Base-by-base conservation (phyloP, 2,113 vertebrate genomes). In the Regulus satrapa region DNA sequence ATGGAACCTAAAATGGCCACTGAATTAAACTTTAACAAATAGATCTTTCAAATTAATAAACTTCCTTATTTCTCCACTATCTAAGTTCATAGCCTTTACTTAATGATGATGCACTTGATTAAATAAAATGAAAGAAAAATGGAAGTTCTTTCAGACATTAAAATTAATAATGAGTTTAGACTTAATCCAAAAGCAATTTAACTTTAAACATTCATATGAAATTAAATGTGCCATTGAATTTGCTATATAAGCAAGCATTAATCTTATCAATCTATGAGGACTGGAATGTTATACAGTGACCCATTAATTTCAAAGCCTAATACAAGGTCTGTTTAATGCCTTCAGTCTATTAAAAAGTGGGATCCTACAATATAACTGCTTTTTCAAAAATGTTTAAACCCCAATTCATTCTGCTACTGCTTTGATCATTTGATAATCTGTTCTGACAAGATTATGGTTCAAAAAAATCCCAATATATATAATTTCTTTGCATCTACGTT, bases 211-310 rank as follows among this genome's bases (percentile, higher is more conserved):
- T 98, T 98, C 98, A 98, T 98, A 98, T 97, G 98, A 98, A 99
- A 99, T 98, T 98, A 99, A 98, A 98, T 99, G 98, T 99, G 97
- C 98, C 98, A 98, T 98, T 98, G 98, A 98, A 98, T 98, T 98
- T 98, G 95, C 97, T 98, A 98, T 98, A 98, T 98, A 98, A 98
- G 98, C 98, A 98, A 98, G 97, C 98, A 98, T 98, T 98, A 98
- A 98, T 98, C 98, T 98, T 98, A 98, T 97, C 96, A 98, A 96
- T 97, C 98, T 98, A 97, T 97, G 98, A 98, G 98, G 97, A 97
- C 98, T 97, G 88, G 97, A 95, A 98, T 96, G 97, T 97, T 98
- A 98, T 98, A 98, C 96, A 97, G 97, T 98, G 97, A 98, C 97
- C 98, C 98, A 98, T 98, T 98, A 98, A 98, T 98, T 98, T 98